phyloP scores from a whole-genome alignment of 1,140 invertebrate species.

The Drosophila littoralis region DNA sequence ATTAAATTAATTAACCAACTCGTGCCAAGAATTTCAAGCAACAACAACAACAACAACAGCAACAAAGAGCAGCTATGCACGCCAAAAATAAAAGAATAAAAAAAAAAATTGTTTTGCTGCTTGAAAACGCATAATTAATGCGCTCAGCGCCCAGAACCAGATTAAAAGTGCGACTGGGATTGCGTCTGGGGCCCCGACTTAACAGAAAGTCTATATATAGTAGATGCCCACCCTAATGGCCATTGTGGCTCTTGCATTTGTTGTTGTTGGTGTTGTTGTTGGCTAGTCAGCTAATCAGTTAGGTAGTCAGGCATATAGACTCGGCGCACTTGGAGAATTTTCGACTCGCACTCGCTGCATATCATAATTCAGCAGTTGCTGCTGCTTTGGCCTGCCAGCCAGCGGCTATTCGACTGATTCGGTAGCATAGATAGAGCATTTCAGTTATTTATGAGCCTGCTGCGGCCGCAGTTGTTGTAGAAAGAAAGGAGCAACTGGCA shows the following conservation, averaged over 20 bases:
- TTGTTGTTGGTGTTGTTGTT: background rate
- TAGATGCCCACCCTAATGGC: conserved; percentile 1
- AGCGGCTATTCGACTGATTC: conserved; percentile 21
- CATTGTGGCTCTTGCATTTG: conserved; percentile 4
- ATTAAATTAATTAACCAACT: conserved; percentile 83
- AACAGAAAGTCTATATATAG: conserved; percentile 11
- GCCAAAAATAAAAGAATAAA: conserved; percentile 38
- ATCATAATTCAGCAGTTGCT: conserved; percentile 24
- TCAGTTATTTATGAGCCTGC: conserved; percentile 29
- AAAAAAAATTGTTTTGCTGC: conserved; percentile 50
- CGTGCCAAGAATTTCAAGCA: conserved; percentile 71
- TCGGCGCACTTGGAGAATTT: conserved; percentile 2
- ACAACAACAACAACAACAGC: conserved; percentile 24
- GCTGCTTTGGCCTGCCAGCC: background rate
- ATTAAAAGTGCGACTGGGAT: conserved; percentile 63
- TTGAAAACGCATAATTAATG: conserved; percentile 82
- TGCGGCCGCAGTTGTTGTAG: background rate
- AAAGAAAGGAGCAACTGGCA: conserved; percentile 1
- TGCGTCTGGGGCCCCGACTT: conserved; percentile 29
- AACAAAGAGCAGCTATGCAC: conserved; percentile 32
- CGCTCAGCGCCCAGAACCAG: conserved; percentile 80
- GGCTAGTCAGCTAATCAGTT: conserved; percentile 38
- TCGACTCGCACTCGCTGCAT: conserved; percentile 15
- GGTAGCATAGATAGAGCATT: conserved; percentile 32
- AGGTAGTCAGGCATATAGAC: conserved; percentile 23